A percentile compares a stretch with the other conserved stretches of the same genome.
Conservation (phyloP, 2,113 vertebrate genomes). For the Laterallus jamaicensis region DNA sequence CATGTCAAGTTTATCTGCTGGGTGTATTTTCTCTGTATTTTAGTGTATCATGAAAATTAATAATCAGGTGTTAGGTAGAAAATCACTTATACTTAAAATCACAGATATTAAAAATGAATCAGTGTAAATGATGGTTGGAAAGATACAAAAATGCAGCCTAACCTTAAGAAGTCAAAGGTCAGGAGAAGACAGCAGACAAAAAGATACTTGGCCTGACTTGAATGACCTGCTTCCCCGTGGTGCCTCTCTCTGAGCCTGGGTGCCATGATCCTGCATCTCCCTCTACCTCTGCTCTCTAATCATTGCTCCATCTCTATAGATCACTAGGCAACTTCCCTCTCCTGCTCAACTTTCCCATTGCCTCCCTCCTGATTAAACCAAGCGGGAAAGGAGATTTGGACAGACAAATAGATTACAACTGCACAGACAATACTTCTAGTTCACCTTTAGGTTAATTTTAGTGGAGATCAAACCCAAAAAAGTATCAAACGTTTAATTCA, state of each 20-base stretch:
- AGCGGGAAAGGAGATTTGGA: not conserved
- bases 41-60: not conserved
- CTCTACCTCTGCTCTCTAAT: not conserved
- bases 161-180: not conserved
- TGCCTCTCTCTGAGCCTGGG: not conserved
- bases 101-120: not conserved
- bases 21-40: not conserved
- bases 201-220: not conserved
- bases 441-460: not conserved
- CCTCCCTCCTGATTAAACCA: not conserved
- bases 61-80: not conserved
- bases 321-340: not conserved
- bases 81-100: not conserved
- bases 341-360: not conserved
- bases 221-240: rapidly evolving
- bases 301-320: not conserved
- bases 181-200: not conserved
- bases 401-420: not conserved
- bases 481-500: not conserved
- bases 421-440: not conserved
- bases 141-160: not conserved
- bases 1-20: not conserved
- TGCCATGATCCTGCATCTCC: not conserved
- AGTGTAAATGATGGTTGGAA: not conserved
- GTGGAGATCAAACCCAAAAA: not conserved